Evolutionary conservation across 2,113 vertebrate genomes (phyloP).

Genomic region (Rafetus swinhoei): DNA sequence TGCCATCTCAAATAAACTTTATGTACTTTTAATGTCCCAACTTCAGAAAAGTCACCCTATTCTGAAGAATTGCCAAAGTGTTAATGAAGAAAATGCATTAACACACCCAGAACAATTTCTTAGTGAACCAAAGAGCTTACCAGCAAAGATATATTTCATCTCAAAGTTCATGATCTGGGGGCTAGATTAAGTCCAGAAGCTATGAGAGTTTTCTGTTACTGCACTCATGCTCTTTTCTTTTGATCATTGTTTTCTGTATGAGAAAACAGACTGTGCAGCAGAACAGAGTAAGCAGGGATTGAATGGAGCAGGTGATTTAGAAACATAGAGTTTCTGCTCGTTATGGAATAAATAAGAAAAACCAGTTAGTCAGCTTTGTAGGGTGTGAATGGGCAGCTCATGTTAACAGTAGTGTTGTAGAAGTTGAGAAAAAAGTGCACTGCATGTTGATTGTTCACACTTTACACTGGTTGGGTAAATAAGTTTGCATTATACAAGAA

Average conservation of each 20-base stretch:
- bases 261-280: background rate
- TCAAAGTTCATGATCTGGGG: background rate
- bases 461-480: background rate
- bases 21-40: background rate
- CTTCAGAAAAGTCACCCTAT: background rate
- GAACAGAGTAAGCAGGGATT: background rate
- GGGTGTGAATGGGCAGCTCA: background rate
- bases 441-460: background rate
- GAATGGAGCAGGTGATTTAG: background rate
- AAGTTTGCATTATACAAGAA: background rate
- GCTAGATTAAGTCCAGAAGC: background rate
- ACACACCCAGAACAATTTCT: background rate
- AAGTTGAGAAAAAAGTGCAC: background rate
- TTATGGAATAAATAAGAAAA: background rate
- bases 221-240: background rate
- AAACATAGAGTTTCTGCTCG: background rate
- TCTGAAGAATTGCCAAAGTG: background rate
- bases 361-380: background rate
- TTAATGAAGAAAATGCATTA: background rate
- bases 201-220: background rate
- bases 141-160: background rate
- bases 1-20: background rate
- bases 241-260: background rate
- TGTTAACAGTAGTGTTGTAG: background rate
- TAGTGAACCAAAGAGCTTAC: background rate